These are phyloP conservation scores for Thamnaconus septentrionalis DNA, from an alignment of 2,113 vertebrate genomes.

Conservation along the genomic window DNA sequence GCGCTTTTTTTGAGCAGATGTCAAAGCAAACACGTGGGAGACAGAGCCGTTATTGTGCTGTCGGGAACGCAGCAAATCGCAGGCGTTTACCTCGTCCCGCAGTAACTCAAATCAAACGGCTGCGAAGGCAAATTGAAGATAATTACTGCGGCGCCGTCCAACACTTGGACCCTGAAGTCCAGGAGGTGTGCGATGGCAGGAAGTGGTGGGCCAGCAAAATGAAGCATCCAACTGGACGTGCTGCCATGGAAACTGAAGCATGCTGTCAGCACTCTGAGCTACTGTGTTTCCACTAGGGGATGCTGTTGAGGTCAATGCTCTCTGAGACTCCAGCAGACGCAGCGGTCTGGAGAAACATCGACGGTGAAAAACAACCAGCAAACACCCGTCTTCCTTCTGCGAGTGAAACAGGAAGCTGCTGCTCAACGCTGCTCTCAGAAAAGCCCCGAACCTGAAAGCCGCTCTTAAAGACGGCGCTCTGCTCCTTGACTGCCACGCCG, in stretches of 20 bases:
- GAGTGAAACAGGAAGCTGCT: too few species aligned
- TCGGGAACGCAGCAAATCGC: constrained; percentile 25
- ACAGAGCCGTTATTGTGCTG: constrained; percentile 45
- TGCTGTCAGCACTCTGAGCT: constrained; percentile 7
- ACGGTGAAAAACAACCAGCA: not conserved
- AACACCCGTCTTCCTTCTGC: not conserved
- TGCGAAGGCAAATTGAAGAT: constrained; percentile 28
- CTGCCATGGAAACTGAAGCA: constrained; percentile 34
- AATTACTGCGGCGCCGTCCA: constrained; percentile 29
- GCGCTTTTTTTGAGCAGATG: too few species aligned
- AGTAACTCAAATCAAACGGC: constrained; percentile 46
- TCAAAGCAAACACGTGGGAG: not conserved
- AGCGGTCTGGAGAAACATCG: not conserved
- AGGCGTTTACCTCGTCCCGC: constrained; percentile 25
- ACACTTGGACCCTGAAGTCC: constrained; percentile 1
- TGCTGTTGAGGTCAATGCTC: not conserved
- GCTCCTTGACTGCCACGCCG: constrained; percentile 45
- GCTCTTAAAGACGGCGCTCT: constrained; percentile 60
- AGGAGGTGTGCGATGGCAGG: constrained; percentile 19
- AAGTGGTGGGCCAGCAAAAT: constrained; percentile 13
- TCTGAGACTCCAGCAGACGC: not conserved
- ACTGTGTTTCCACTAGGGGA: not conserved
- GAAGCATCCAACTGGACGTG: constrained; percentile 39
- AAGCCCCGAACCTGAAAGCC: constrained; percentile 64
- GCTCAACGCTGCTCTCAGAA: too few species aligned